phyloP scores from a whole-genome alignment of 1,140 invertebrate genomes.

The Archivesica marissinica region DNA sequence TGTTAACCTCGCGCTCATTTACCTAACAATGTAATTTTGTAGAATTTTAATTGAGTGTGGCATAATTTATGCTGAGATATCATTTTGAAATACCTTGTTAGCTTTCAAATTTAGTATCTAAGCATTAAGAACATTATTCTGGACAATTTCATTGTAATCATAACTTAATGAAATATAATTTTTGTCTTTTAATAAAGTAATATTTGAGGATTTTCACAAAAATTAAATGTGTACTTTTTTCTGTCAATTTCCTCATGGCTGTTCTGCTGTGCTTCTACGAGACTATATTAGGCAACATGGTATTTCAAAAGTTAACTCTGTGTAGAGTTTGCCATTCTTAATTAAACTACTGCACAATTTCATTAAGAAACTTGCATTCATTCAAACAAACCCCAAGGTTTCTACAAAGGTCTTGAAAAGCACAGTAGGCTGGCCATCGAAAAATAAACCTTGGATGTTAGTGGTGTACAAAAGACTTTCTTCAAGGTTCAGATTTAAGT shows the following conservation, averaged over 20 bases:
- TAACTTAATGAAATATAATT: too few species aligned
- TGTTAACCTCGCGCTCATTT: background rate
- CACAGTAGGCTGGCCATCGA: slow-evolving; percentile 13
- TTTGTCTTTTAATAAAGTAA: background rate
- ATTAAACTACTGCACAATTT: background rate
- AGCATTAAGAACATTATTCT: background rate
- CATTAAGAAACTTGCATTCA: background rate
- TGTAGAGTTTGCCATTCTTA: slow-evolving; percentile 25
- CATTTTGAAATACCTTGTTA: slow-evolving; percentile 36
- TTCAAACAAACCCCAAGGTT: background rate
- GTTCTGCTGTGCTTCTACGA: too few species aligned
- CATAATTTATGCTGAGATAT: background rate
- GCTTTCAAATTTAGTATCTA: background rate
- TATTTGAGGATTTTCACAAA: background rate
- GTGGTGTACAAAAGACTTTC: too few species aligned
- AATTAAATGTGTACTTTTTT: slow-evolving; percentile 39
- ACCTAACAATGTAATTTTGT: slow-evolving; percentile 40
- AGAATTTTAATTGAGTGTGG: background rate
- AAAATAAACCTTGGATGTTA: background rate
- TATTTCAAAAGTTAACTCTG: slow-evolving; percentile 41
- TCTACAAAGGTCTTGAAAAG: slow-evolving; percentile 34
- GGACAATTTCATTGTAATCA: slow-evolving; percentile 22
- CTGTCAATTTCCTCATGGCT: background rate
- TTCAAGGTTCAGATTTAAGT: too few species aligned
- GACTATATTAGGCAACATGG: too few species aligned